A percentile compares a stretch with the other conserved stretches of the same genome.
phyloP scores from a whole-genome alignment of 2,113 vertebrate genomes.

The Hippocampus comes region DNA sequence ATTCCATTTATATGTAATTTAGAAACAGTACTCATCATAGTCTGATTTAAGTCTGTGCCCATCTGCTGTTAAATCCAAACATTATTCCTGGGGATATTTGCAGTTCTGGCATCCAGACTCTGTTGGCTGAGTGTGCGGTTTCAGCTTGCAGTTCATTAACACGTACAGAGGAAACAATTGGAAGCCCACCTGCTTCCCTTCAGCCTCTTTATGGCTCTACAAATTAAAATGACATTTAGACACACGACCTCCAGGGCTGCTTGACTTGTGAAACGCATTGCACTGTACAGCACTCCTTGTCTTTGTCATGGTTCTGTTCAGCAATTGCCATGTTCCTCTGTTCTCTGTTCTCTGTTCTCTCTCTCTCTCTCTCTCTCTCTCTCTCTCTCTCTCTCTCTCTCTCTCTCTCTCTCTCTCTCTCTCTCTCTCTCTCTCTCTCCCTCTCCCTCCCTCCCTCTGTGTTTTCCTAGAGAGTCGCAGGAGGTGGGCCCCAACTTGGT shows the following conservation, averaged over 20 bases:
- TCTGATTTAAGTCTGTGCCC: conserved; percentile 18
- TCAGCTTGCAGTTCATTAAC: conserved; percentile 66
- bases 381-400: no score
- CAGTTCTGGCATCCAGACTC: conserved; percentile 29
- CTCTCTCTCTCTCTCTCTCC: no score
- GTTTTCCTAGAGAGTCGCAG: no score
- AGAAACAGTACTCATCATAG: conserved; percentile 23
- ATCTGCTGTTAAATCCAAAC: conserved; percentile 59
- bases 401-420: no score
- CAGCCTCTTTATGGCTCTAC: conserved; percentile 65
- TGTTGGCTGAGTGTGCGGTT: conserved; percentile 27
- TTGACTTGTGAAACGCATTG: not conserved
- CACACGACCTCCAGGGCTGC: conserved; percentile 7
- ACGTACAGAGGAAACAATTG: conserved; percentile 59
- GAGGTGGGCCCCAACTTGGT: no score
- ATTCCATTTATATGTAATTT: not conserved
- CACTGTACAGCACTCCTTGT: not conserved
- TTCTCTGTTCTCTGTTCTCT: no score
- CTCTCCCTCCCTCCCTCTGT: no score
- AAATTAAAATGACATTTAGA: conserved; percentile 70
- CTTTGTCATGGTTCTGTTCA: no score
- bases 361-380: no score
- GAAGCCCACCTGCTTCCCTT: conserved; percentile 66
- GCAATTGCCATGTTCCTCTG: no score
- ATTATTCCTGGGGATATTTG: conserved; percentile 45